Conservation (phyloP, 2,888 invertebrate genomes). For the Euproctis similis region DNA sequence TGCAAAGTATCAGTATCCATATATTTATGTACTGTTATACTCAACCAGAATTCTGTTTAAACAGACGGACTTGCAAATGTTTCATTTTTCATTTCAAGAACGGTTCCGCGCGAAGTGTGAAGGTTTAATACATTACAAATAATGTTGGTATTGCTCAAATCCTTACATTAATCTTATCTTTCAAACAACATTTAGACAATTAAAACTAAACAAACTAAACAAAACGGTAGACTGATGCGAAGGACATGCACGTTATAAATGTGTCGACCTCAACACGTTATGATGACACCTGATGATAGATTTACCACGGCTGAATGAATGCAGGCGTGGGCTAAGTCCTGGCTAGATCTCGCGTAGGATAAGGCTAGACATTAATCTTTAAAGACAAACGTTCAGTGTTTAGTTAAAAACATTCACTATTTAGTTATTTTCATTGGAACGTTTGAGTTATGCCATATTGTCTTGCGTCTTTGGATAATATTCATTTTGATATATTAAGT, state of each 20-base stretch:
- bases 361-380: conserved; percentile 18
- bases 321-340: conserved; percentile 29
- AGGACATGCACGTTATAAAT: conserved; percentile 8
- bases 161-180: too few species aligned
- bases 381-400: conserved; percentile 14
- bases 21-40: too few species aligned
- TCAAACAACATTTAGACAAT: too few species aligned
- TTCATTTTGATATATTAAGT: too few species aligned
- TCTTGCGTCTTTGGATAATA: conserved; percentile 9
- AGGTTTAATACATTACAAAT: too few species aligned
- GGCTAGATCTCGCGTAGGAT: conserved; percentile 36
- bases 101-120: too few species aligned
- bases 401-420: conserved; percentile 2
- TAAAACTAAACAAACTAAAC: neutral
- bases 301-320: conserved; percentile 6
- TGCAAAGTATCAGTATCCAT: too few species aligned
- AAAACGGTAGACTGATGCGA: conserved; percentile 3
- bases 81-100: too few species aligned
- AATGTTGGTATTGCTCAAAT: too few species aligned
- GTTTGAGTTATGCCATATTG: conserved; percentile 16
- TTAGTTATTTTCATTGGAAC: conserved; percentile 4
- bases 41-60: too few species aligned
- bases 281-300: conserved; percentile 14
- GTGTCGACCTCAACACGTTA: conserved; percentile 11
- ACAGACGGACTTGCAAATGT: too few species aligned